A percentile compares a stretch with the other conserved stretches of the same genome.
These are phyloP conservation scores for Cossypha caffra DNA, from an alignment of 2,797 vertebrate species.

Conservation along the genomic window DNA sequence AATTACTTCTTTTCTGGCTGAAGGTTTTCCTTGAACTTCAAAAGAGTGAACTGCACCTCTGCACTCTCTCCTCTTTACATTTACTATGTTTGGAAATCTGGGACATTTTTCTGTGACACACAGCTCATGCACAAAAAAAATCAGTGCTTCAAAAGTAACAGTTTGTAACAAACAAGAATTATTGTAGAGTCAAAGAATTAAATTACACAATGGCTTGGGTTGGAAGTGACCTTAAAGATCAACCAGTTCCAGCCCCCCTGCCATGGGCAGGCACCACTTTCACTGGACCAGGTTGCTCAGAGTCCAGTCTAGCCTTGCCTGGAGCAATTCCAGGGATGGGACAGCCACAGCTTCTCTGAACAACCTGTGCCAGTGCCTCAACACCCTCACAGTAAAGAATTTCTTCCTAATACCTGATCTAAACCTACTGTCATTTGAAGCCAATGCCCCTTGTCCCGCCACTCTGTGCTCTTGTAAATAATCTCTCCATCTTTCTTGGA, in stretches of 20 bases:
- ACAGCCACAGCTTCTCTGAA: rapidly evolving
- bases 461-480: neutral
- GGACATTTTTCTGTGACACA: neutral
- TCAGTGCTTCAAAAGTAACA: neutral
- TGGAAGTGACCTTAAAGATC: neutral
- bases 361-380: neutral
- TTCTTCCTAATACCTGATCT: neutral
- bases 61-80: neutral
- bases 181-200: neutral
- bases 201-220: neutral
- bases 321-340: neutral
- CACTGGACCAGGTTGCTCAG: neutral
- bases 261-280: neutral
- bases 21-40: neutral
- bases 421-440: neutral
- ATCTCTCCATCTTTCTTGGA: neutral
- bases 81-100: neutral
- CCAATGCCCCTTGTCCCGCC: too few relatives aligned
- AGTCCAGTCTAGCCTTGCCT: neutral
- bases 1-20: neutral
- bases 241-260: rapidly evolving
- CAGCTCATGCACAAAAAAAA: neutral
- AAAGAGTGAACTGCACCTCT: neutral
- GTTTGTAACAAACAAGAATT: neutral
- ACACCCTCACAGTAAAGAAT: neutral